Evolutionary conservation across 2,888 invertebrate species (phyloP), one percentile per base, ranked within the genome.

Genomic region (Crematogaster levior): DNA sequence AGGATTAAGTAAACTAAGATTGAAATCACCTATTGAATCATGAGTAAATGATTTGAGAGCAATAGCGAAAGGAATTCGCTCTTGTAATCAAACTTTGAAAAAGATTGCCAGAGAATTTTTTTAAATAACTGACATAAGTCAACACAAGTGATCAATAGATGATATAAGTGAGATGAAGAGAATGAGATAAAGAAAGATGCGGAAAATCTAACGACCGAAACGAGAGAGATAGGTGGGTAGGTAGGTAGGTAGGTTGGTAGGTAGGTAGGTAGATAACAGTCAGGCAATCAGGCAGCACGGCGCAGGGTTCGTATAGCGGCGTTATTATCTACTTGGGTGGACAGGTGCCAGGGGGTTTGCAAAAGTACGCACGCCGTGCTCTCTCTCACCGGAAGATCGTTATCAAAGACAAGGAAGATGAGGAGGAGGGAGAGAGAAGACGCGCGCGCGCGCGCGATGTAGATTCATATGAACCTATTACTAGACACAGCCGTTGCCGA

Each of bases 281-380:
- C 88, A 86, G 89, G 91, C 90, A 91, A 91, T 91, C 92, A 91
- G 91, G 91, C 89, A 89, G 83, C 84, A 85, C 84, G 86, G 87
- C 83, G 86, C 85, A 83, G 84, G 90, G 87, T 89, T 91, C 88
- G 89, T 87, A 79, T 88, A 81, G 91, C 90, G 89, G 92, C 91
- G 91, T 93, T 92, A 93, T 92, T 93, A 92, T 91, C 91, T 89
- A 91, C 91, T 89, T 90, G 91, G 92, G 92, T 93, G 91, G 93
- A 93, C 93, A 93, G 93, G 92, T 92, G 93, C 91, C 92, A 91
- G 88, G 84, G 90, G 89, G 87, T 89, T 86, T 83, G 84, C 84
- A 91, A 91, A 91, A 92, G 88, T 91, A 85, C 85, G 84, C 73
- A 84, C 85, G 43, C 61, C 53, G 30, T 85, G 84, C 87, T 70